These are phyloP conservation scores for Elysia chlorotica DNA, from an alignment of 1,140 invertebrate species.

Conservation along the genomic window DNA sequence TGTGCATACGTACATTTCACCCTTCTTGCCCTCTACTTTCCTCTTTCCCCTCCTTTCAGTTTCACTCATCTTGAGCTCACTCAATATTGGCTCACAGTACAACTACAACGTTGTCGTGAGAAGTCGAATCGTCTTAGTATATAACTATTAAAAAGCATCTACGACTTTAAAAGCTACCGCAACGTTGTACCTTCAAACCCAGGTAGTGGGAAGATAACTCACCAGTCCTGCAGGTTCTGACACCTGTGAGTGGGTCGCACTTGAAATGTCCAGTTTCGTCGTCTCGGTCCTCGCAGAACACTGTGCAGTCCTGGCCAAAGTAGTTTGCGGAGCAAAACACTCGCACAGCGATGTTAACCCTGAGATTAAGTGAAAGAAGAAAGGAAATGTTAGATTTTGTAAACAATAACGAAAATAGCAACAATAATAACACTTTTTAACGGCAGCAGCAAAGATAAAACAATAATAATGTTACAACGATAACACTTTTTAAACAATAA, in stretches of 20 bases:
- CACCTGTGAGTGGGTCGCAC: constrained; percentile 38
- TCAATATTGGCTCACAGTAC: no score
- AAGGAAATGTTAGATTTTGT: neutral
- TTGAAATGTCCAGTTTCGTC: constrained; percentile 40
- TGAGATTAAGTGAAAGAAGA: constrained; percentile 5
- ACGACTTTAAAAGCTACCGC: no score
- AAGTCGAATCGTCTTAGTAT: no score
- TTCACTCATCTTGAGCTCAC: no score
- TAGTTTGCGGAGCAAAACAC: constrained; percentile 42
- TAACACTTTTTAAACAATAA: neutral
- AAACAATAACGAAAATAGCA: neutral
- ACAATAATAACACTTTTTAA: neutral
- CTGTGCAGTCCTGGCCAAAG: constrained; percentile 34
- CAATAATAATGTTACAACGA: neutral
- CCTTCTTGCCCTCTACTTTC: no score
- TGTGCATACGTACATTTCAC: no score
- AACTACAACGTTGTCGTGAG: no score
- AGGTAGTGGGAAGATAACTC: constrained; percentile 2
- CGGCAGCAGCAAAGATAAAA: neutral
- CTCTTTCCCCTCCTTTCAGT: no score
- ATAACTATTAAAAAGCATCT: no score
- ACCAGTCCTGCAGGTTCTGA: constrained; percentile 37
- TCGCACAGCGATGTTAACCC: constrained; percentile 35
- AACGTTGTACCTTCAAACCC: no score
- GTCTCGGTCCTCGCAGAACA: constrained; percentile 32